Base-by-base conservation (phyloP, 2,113 vertebrate genomes). In the Microcebus ravelobensis region DNA sequence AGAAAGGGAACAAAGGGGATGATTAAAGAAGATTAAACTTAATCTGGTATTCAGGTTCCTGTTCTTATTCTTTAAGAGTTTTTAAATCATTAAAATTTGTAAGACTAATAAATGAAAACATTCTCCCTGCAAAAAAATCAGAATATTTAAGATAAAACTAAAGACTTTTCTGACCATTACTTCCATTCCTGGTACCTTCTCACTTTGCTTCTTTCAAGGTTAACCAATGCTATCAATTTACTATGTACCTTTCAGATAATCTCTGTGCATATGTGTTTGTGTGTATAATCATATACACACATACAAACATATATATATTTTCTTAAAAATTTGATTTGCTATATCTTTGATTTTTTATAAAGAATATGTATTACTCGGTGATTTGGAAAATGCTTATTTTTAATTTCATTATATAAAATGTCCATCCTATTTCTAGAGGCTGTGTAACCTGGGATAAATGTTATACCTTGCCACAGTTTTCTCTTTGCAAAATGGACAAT, bases 321-420 rank as follows among this genome's bases (percentile, higher is more conserved):
- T 90, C 15, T 50, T 67, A 84, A 70, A 91, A 74, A 12, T 31
- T 67, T 73, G 31, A 82, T 79, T 74, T 77, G 34, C 25, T 79
- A 4, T 42, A 63, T 65, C 65, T 79, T 8, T 92, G 18, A 74
- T 42, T 80, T 80, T 67, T 80, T 39, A 61, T 21, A 97, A 94
- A 81, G 57, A 90, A 91, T 55, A 63, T 55, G 9, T 52, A 84
- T 15, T 83, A 79, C n/a, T 65, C 23, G 27, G 59, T 77, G 81
- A 95, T 48, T 52, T 67, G 34, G 31, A 73, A 90, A 76, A 87
- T 55, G 48, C 1, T 48, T 50, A 36, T 15, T 90, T 94, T 87
- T 25, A 85, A 84, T 82, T 52, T 81, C 45, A 55, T 92, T 73
- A 77, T 61, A 86, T 89, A n/a, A 91, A 83, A 91, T 71, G 50